Percentiles rank a stretch among this genome's conserved stretches.
Conservation (phyloP, 2,888 invertebrate species). For the Pogonocherus hispidulus region DNA sequence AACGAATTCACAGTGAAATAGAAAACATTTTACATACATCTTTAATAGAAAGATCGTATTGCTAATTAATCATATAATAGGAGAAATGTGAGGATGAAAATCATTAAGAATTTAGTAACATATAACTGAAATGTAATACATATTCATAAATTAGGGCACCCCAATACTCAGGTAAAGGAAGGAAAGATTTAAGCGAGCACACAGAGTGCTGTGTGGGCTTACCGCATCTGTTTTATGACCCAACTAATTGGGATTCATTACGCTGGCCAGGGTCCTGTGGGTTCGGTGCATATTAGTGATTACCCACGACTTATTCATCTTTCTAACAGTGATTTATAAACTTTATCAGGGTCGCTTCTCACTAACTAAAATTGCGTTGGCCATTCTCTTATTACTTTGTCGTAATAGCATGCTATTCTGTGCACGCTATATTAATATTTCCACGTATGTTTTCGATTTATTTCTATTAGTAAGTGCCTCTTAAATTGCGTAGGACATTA, state of each 20-base stretch:
- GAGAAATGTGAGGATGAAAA: neutral
- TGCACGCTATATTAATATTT: neutral
- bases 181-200: conserved; percentile 11
- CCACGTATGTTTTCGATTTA: too few relatives aligned
- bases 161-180: conserved; percentile 10
- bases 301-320: conserved; percentile 63
- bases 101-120: conserved; percentile 4
- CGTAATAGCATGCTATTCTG: too few relatives aligned
- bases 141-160: conserved; percentile 12
- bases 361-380: conserved; percentile 35
- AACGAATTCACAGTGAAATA: too few relatives aligned
- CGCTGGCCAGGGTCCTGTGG: conserved; percentile 60
- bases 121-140: conserved; percentile 7
- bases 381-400: conserved; percentile 9
- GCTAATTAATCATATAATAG: neutral
- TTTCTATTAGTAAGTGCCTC: too few relatives aligned
- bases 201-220: conserved; percentile 27
- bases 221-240: conserved; percentile 60
- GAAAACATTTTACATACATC: too few relatives aligned
- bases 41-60: too few relatives aligned
- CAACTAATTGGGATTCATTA: conserved; percentile 65
- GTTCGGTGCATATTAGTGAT: conserved; percentile 61
- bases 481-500: too few relatives aligned
- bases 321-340: conserved; percentile 64
- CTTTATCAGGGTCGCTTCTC: conserved; percentile 60